These are phyloP conservation scores for Ctenicera cuprea DNA, from an alignment of 2,888 invertebrate species.

Conservation along the genomic window DNA sequence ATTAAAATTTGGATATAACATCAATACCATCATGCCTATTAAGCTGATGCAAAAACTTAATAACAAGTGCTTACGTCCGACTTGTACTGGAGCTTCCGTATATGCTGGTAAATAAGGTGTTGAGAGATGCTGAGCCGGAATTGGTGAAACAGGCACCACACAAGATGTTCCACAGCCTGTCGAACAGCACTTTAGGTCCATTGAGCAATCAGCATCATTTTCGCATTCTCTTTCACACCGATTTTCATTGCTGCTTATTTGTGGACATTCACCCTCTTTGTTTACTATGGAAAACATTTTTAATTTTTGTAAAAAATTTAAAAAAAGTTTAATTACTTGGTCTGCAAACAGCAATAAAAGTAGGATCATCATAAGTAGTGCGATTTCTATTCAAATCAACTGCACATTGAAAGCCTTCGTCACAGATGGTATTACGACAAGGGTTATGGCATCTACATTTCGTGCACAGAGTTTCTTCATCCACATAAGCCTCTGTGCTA, in stretches of 20 bases:
- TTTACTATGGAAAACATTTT: slow-evolving; percentile 72
- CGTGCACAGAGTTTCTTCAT: slow-evolving; percentile 78
- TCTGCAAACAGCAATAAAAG: slow-evolving; percentile 80
- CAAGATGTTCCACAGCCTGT: slow-evolving; percentile 87
- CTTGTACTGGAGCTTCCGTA: slow-evolving; percentile 64
- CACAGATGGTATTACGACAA: slow-evolving; percentile 79
- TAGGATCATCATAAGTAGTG: slow-evolving; percentile 63
- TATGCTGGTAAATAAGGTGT: slow-evolving; percentile 69
- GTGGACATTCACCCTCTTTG: slow-evolving; percentile 83
- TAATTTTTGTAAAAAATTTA: too few relatives aligned
- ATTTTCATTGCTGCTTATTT: slow-evolving; percentile 70
- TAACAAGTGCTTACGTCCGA: slow-evolving; percentile 63
- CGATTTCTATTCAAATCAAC: slow-evolving; percentile 75
- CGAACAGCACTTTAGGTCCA: slow-evolving; percentile 87
- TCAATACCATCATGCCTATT: too few relatives aligned
- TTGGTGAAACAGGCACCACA: slow-evolving; percentile 74
- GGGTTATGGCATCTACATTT: slow-evolving; percentile 86
- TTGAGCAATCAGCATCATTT: slow-evolving; percentile 88
- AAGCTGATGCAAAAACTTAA: slow-evolving; percentile 3
- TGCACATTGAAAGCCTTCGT: slow-evolving; percentile 81
- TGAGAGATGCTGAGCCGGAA: slow-evolving; percentile 66
- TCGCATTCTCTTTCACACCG: slow-evolving; percentile 84
- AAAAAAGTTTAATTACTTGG: slow-evolving; percentile 72
- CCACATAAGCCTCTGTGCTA: slow-evolving; percentile 80
- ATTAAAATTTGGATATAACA: too few relatives aligned